phyloP scores from a whole-genome alignment of 2,888 invertebrate species.

The Caenorhabditis plicata region DNA sequence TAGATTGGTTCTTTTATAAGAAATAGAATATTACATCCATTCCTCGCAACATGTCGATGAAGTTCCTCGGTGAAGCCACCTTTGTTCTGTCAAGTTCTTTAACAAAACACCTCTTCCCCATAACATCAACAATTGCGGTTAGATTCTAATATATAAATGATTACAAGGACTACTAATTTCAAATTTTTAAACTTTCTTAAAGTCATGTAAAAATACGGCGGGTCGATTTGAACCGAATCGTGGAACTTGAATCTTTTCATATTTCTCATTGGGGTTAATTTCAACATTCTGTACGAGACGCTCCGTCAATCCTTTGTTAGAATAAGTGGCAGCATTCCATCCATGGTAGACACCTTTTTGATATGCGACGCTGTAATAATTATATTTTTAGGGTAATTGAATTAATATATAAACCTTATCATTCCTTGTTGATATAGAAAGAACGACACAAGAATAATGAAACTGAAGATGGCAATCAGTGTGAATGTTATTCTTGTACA shows the following conservation, averaged over 20 bases:
- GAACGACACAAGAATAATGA: conserved; percentile 38
- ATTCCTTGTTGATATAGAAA: conserved; percentile 46
- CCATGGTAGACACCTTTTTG: conserved; percentile 47
- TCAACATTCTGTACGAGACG: conserved; percentile 57
- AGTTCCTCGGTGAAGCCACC: conserved; percentile 68
- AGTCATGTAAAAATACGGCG: conserved; percentile 89
- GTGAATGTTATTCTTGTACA: conserved; percentile 41
- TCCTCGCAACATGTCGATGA: conserved; percentile 72
- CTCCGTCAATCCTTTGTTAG: conserved; percentile 45
- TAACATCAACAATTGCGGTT: conserved; percentile 79
- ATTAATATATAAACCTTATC: conserved; percentile 28
- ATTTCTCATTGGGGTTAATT: conserved; percentile 70
- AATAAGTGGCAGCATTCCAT: conserved; percentile 44
- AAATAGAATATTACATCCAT: conserved; percentile 72
- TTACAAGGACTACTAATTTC: not conserved
- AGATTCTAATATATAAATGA: conserved; percentile 70
- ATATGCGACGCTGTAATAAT: conserved; percentile 38
- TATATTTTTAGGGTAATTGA: not conserved
- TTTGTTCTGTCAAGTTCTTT: conserved; percentile 76
- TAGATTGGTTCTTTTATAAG: not conserved
- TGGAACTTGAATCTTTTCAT: conserved; percentile 84
- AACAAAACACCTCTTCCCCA: conserved; percentile 80
- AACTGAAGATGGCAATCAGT: conserved; percentile 36
- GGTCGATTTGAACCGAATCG: conserved; percentile 80
- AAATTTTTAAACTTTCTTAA: conserved; percentile 72